These are phyloP conservation scores for Pheosia gnoma DNA, from an alignment of 2,888 invertebrate species.

Conservation along the genomic window DNA sequence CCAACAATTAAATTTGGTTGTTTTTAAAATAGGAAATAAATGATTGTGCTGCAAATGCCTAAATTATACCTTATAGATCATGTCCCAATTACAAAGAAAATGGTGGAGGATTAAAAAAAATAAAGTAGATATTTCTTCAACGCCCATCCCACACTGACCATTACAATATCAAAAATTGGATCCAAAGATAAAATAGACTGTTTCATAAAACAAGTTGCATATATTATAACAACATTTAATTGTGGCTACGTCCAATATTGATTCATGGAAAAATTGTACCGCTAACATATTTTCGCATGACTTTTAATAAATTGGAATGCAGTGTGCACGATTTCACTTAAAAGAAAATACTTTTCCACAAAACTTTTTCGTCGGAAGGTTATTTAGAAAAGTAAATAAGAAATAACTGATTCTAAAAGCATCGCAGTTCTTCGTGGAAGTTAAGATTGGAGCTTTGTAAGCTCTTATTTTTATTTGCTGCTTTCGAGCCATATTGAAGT, in stretches of 20 bases:
- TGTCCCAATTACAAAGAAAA: no score
- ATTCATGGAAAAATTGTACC: neutral
- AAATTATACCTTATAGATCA: no score
- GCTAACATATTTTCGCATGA: constrained; percentile 16
- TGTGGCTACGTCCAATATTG: neutral
- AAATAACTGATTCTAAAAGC: constrained; percentile 37
- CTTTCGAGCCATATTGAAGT: constrained; percentile 20
- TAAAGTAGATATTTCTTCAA: no score
- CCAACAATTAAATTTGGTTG: no score
- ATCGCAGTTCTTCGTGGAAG: constrained; percentile 18
- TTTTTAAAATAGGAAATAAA: no score
- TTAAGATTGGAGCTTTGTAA: constrained; percentile 23
- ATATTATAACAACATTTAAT: no score
- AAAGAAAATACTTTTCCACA: constrained; percentile 36
- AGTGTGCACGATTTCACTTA: constrained; percentile 30
- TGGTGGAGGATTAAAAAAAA: no score
- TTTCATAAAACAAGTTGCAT: no score
- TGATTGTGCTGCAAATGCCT: no score
- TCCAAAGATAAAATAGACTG: no score
- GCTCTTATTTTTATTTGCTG: constrained; percentile 18
- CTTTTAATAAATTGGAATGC: constrained; percentile 34
- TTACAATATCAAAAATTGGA: no score
- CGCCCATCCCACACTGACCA: no score
- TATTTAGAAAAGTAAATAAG: constrained; percentile 42
- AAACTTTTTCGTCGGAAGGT: constrained; percentile 23